Evolutionary conservation across 2,888 invertebrate species (phyloP).

Genomic region (Lissonota sp.): DNA sequence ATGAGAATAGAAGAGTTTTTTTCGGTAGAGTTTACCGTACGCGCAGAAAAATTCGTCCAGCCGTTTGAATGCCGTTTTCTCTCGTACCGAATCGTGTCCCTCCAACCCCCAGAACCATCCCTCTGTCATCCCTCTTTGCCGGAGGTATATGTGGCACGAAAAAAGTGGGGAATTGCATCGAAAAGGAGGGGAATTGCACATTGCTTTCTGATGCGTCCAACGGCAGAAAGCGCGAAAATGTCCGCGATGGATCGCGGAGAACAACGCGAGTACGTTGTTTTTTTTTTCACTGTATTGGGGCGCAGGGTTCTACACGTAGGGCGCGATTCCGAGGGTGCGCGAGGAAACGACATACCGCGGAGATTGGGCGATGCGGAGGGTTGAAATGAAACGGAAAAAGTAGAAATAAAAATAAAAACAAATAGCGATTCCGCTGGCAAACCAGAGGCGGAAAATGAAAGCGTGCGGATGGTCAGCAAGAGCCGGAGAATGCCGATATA

Average conservation of each 20-base stretch:
- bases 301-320: constrained; percentile 51
- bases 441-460: constrained; percentile 68
- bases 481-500: constrained; percentile 46
- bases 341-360: constrained; percentile 49
- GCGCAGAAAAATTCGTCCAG: constrained; percentile 49
- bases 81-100: too few species aligned
- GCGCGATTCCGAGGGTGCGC: constrained; percentile 75
- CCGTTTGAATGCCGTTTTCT: constrained; percentile 69
- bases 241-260: constrained; percentile 40
- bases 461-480: constrained; percentile 37
- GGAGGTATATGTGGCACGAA: neutral
- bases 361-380: constrained; percentile 19
- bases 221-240: constrained; percentile 55
- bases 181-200: neutral
- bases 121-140: constrained; percentile 48
- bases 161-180: too few species aligned
- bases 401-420: constrained; percentile 29
- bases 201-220: constrained; percentile 40
- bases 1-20: constrained; percentile 14
- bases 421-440: constrained; percentile 58
- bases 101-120: neutral
- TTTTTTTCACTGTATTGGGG: constrained; percentile 48
- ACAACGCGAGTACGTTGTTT: neutral
- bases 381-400: constrained; percentile 16
- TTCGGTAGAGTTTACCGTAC: constrained; percentile 61